Evolutionary conservation across 92 coral and sea anemone genomes (phyloP).

Genomic region (Phenganax subtilis): DNA sequence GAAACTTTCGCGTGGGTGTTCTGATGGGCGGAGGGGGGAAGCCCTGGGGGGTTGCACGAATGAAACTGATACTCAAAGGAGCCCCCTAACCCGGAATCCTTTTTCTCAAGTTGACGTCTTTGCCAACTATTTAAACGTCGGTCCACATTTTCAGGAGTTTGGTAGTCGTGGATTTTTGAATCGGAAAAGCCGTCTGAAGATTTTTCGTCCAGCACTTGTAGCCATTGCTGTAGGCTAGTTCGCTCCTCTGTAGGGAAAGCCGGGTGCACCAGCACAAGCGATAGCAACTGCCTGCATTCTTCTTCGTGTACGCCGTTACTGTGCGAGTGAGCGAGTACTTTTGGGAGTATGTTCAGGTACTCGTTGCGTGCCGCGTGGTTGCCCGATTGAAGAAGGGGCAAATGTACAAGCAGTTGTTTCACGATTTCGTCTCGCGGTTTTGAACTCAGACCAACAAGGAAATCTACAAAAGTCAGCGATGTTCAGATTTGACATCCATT

Average conservation of each 20-base stretch:
- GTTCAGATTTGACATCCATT: not conserved
- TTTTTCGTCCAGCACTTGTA: slow-evolving; percentile 80
- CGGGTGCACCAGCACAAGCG: slow-evolving; percentile 97
- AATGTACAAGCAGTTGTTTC: slow-evolving; percentile 71
- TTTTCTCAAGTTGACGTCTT: slow-evolving; percentile 80
- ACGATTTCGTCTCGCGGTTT: slow-evolving; percentile 83
- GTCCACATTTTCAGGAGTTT: slow-evolving; percentile 61
- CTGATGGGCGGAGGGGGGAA: slow-evolving; percentile 15
- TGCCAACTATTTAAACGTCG: slow-evolving; percentile 67
- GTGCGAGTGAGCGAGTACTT: slow-evolving; percentile 78
- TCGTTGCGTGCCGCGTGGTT: slow-evolving; percentile 79
- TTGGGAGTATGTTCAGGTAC: slow-evolving; percentile 82
- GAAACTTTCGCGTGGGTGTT: slow-evolving; percentile 15
- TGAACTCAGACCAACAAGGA: slow-evolving; percentile 62
- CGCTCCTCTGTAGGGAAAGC: slow-evolving; percentile 92
- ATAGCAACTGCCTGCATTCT: slow-evolving; percentile 91
- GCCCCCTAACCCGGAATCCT: slow-evolving; percentile 88
- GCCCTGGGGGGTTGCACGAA: not conserved
- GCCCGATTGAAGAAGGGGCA: slow-evolving; percentile 85
- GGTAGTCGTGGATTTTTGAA: slow-evolving; percentile 51
- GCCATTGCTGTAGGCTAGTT: slow-evolving; percentile 69
- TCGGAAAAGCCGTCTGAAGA: slow-evolving; percentile 55
- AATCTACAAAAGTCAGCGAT: slow-evolving; percentile 52
- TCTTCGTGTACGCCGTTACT: slow-evolving; percentile 83
- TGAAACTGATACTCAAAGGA: slow-evolving; percentile 62